These are phyloP conservation scores for Mercenaria mercenaria DNA, from an alignment of 1,140 invertebrate species.

Conservation along the genomic window DNA sequence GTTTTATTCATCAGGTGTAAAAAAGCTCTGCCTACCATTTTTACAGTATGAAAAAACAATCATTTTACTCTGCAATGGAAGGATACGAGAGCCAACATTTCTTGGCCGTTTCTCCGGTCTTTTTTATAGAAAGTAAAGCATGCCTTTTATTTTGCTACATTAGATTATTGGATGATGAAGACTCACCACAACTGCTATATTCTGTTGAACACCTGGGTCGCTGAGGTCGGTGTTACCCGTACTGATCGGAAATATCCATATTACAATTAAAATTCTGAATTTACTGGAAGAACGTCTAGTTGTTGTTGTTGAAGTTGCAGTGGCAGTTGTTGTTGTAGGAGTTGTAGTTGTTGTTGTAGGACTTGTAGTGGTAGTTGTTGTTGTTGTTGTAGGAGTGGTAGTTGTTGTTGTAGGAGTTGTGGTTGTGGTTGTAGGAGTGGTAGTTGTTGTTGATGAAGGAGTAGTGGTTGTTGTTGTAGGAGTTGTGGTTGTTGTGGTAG, in stretches of 20 bases:
- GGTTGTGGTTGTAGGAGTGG: neutral
- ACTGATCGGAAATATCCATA: neutral
- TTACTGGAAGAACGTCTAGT: neutral
- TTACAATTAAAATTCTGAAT: neutral
- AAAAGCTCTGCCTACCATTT: too few relatives aligned
- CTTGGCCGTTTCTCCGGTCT: too few relatives aligned
- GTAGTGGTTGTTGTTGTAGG: neutral
- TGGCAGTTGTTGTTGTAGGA: neutral
- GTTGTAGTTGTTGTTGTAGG: neutral
- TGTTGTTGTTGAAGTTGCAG: conserved; percentile 1
- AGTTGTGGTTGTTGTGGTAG: neutral
- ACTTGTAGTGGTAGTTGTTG: neutral
- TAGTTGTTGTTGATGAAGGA: neutral
- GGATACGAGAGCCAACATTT: too few relatives aligned
- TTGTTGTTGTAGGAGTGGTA: neutral
- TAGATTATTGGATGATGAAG: too few relatives aligned
- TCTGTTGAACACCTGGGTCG: neutral
- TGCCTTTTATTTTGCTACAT: too few relatives aligned
- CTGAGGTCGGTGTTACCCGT: neutral
- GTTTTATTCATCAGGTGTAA: too few relatives aligned
- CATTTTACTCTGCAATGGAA: too few relatives aligned
- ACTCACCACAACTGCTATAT: neutral
- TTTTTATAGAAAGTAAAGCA: too few relatives aligned
- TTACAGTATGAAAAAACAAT: too few relatives aligned
- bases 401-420: conserved; percentile 20